Base-by-base conservation (phyloP, 2,797 vertebrate genomes). In the Carapus acus region DNA sequence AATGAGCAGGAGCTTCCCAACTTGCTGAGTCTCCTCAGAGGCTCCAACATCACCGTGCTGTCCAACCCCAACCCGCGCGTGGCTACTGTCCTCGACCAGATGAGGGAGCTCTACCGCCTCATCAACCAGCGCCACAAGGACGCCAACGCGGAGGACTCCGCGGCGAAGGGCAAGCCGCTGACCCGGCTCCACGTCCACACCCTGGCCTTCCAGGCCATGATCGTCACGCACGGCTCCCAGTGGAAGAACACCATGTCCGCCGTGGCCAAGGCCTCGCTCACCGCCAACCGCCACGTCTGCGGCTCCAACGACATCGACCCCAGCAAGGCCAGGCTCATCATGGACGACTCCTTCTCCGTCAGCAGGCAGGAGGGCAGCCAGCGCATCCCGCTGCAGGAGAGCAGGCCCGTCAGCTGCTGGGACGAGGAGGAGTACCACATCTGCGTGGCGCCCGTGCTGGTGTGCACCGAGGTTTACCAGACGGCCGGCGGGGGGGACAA, bases 201-300 rank as follows among this genome's bases (percentile, higher is more conserved):
- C 0, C 78, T 92, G 58, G 90, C 90, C 23, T 92, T 92, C 58
- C 91, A 92, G 81, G 90, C 90, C 59, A 90, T 92, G 74, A 88
- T 91, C 1, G 88, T 91, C 43, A 85, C 77, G 1, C 83, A 15
- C 1, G 84, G 81, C 48, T 89, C 90, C 24, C 79, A 82, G 74
- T 92, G 91, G 91, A 92, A 90, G 70, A 91, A 91, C 83, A 91
- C 88, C 34, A 91, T 91, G 91, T 91, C 90, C 0, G 91, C 91
- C 62, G 86, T 85, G 0, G 90, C 90, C 70, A 92, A 92, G 59
- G 90, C 90, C 36, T 92, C 90, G 1, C 88, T 92, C 45, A 91
- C 88, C 0, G 91, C 91, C 12, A 89, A 91, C 83, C 86, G 91
- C 20, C 91, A 92, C 6, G 90, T 91, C 41, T 92, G 91, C n/a